Evolutionary conservation across 2,113 vertebrate genomes (phyloP).

Genomic region (Chrysemys picta): DNA sequence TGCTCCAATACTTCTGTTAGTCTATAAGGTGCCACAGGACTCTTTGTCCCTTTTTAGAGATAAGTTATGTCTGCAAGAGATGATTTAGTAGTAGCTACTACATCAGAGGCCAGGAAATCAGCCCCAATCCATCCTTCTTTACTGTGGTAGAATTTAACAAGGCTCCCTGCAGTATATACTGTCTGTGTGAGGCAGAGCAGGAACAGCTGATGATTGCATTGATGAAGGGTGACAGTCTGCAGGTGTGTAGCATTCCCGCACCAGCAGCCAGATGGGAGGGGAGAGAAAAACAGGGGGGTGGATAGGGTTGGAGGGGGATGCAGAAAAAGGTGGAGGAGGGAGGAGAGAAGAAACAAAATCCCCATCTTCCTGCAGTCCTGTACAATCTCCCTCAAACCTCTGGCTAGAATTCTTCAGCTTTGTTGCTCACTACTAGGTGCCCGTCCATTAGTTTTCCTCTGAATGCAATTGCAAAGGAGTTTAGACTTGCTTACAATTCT

Average conservation of each 20-base stretch:
- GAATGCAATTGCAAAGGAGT: fast-evolving
- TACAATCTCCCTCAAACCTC: background rate
- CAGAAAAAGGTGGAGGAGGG: background rate
- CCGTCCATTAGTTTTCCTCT: background rate
- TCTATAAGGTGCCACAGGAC: too few relatives aligned
- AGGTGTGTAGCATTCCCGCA: background rate
- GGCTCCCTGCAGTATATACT: background rate
- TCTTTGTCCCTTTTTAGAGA: background rate
- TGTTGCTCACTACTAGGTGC: background rate
- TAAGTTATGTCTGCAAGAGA: background rate
- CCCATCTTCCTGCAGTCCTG: background rate
- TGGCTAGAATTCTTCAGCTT: fast-evolving
- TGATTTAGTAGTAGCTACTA: background rate
- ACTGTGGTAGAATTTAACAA: background rate
- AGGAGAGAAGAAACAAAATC: background rate
- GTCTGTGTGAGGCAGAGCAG: background rate
- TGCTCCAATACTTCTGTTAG: too few relatives aligned
- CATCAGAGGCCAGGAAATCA: background rate
- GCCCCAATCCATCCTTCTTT: background rate
- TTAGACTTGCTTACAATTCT: background rate
- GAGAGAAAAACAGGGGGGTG: background rate
- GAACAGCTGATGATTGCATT: background rate
- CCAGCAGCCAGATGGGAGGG: background rate
- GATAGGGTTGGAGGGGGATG: background rate
- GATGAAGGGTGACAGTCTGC: background rate